A percentile compares a stretch with the other conserved stretches of the same genome.
phyloP scores from a whole-genome alignment of 2,113 vertebrate species.

The Amblyopsis rosae region DNA sequence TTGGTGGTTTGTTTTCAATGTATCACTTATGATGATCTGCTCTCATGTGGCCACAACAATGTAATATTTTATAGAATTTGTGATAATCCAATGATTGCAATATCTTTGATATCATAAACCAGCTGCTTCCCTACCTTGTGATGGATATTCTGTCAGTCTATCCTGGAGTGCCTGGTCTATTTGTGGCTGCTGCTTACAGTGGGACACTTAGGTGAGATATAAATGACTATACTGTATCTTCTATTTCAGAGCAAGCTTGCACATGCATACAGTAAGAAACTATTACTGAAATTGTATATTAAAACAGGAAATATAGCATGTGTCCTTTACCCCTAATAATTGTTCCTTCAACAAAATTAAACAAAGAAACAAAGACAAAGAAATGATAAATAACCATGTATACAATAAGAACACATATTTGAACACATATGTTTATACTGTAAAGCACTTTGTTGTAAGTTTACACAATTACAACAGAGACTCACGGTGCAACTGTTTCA shows the following conservation, averaged over 20 bases:
- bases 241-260: too few relatives aligned
- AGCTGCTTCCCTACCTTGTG: constrained; percentile 94
- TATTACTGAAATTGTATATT: too few relatives aligned
- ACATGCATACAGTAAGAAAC: too few relatives aligned
- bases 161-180: constrained; percentile 92
- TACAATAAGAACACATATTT: background rate
- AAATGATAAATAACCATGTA: too few relatives aligned
- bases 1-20: too few relatives aligned
- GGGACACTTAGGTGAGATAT: constrained; percentile 90
- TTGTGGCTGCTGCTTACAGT: constrained; percentile 95
- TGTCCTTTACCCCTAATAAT: too few relatives aligned
- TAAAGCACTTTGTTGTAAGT: background rate
- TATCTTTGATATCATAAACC: constrained; percentile 28
- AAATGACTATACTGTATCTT: background rate
- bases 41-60: too few relatives aligned
- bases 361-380: too few relatives aligned
- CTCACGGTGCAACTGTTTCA: constrained; percentile 55
- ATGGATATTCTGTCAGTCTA: constrained; percentile 88
- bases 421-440: background rate
- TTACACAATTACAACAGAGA: background rate
- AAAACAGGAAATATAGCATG: too few relatives aligned
- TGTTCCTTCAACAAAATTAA: too few relatives aligned
- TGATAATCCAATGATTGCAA: background rate
- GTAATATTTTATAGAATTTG: background rate
- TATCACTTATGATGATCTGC: too few relatives aligned